Conservation (phyloP, 2,888 invertebrate species). For the Xestoiulus laeticollis region DNA sequence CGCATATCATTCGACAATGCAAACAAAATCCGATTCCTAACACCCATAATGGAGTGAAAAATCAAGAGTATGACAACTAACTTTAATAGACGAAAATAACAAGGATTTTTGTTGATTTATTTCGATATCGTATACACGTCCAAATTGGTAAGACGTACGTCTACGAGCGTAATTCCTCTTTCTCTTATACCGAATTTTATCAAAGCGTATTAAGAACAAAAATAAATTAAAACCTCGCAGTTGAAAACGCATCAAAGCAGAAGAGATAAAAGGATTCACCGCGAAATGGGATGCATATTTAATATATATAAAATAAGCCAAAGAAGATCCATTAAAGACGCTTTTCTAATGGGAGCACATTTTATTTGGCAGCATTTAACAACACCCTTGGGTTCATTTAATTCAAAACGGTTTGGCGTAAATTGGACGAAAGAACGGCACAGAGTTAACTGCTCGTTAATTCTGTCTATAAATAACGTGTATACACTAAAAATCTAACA, state of each 20-base stretch:
- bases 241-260: not conserved
- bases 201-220: constrained; percentile 8
- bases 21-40: not conserved
- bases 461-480: not conserved
- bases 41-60: not conserved
- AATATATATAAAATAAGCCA: not conserved
- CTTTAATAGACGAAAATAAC: not conserved
- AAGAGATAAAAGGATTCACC: constrained; percentile 22
- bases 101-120: not conserved
- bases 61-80: not conserved
- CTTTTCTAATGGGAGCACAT: constrained; percentile 3
- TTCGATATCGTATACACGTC: not conserved
- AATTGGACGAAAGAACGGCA: not conserved
- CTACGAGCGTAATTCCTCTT: not conserved
- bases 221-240: constrained; percentile 2
- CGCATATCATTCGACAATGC: not conserved
- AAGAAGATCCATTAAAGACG: not conserved
- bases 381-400: not conserved
- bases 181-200: not conserved
- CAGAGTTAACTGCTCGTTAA: not conserved
- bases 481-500: not conserved
- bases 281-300: not conserved
- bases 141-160: not conserved
- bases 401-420: not conserved
- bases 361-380: not conserved